These are phyloP conservation scores for Gymnoscelis rufifasciata DNA, from an alignment of 2,888 invertebrate genomes.

Conservation along the genomic window DNA sequence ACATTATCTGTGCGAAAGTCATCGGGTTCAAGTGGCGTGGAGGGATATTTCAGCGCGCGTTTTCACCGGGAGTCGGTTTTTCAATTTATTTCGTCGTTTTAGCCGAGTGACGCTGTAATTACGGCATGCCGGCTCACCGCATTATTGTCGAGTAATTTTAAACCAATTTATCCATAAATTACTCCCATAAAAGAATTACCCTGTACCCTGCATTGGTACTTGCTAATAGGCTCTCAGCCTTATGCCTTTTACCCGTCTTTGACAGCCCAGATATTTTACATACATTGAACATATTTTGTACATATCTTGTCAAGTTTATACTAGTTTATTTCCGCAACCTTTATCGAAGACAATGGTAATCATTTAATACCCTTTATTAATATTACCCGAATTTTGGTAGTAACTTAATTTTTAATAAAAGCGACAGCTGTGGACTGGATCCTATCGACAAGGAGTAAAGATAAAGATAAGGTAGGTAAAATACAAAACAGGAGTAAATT, in stretches of 20 bases:
- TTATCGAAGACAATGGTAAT: too few relatives aligned
- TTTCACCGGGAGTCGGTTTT: conserved; percentile 67
- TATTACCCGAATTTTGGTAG: too few relatives aligned
- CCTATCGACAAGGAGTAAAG: conserved; percentile 44
- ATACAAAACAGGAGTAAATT: conserved; percentile 56
- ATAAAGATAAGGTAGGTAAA: conserved; percentile 49
- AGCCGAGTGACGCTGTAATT: conserved; percentile 70
- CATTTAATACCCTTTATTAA: too few relatives aligned
- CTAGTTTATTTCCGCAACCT: too few relatives aligned
- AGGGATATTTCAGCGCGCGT: conserved; percentile 62
- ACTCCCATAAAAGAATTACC: neutral
- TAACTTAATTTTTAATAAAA: conserved; percentile 30
- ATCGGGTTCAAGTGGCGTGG: conserved; percentile 57
- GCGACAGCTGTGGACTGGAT: conserved; percentile 37
- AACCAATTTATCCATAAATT: conserved; percentile 15
- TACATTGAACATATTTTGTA: conserved; percentile 16
- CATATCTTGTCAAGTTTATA: conserved; percentile 9
- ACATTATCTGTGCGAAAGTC: conserved; percentile 64
- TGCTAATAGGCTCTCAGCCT: conserved; percentile 17
- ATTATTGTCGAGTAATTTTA: conserved; percentile 55
- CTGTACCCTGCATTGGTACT: neutral
- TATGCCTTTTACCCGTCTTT: conserved; percentile 26
- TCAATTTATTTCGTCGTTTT: conserved; percentile 74
- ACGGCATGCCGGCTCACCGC: conserved; percentile 54
- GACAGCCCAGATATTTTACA: conserved; percentile 38